Percentiles rank a stretch among this genome's conserved stretches.
phyloP scores from a whole-genome alignment of 2,113 vertebrate genomes.

The Mormoops blainvillei region DNA sequence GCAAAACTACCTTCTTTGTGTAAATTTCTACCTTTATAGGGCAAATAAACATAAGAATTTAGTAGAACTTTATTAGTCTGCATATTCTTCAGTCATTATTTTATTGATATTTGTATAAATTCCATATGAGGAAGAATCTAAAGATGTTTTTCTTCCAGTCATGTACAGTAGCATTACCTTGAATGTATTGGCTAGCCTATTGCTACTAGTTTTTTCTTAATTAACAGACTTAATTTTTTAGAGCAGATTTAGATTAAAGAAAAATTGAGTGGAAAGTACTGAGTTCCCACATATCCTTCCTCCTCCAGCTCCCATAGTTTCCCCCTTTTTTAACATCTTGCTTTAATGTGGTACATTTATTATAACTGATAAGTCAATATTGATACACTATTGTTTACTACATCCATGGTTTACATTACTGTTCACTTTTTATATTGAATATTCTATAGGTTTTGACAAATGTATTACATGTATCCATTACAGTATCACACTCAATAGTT shows the following conservation, averaged over 20 bases:
- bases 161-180: not conserved
- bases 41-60: not conserved
- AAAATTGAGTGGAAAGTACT: not conserved
- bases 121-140: not conserved
- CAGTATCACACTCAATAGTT: not conserved
- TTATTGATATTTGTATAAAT: not conserved
- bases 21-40: not conserved
- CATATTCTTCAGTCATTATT: not conserved
- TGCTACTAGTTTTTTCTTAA: not conserved
- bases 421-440: not conserved
- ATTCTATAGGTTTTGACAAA: not conserved
- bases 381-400: not conserved
- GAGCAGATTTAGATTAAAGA: not conserved
- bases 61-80: not conserved
- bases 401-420: not conserved
- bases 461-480: no score
- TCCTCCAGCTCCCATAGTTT: not conserved
- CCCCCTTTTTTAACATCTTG: not conserved
- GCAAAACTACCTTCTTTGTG: not conserved
- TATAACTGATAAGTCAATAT: not conserved
- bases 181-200: not conserved
- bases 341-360: not conserved
- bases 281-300: not conserved
- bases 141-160: not conserved
- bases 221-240: not conserved